phyloP scores from a whole-genome alignment of 2,797 vertebrate genomes.

The Chelon auratus region DNA sequence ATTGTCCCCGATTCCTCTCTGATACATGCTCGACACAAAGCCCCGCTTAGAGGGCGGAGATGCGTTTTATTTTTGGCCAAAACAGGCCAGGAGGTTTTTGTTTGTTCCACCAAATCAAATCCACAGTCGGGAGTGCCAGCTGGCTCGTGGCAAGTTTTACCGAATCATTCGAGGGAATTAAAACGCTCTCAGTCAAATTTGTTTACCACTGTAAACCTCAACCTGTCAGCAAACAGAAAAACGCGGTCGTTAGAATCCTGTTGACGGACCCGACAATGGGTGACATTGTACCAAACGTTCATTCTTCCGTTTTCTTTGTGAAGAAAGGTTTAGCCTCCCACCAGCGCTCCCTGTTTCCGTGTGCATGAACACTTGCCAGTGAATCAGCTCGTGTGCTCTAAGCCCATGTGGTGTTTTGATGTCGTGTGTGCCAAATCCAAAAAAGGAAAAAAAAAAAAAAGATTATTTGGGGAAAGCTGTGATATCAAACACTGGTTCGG shows the following conservation, averaged over 20 bases:
- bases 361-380: constrained; percentile 9
- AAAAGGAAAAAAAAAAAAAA: constrained; percentile 4
- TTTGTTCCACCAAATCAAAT: constrained; percentile 3
- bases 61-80: neutral
- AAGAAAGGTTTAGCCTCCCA: constrained; percentile 20
- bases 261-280: constrained; percentile 7
- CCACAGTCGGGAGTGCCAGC: neutral
- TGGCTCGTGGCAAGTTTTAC: neutral
- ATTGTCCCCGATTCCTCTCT: constrained; percentile 50
- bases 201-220: neutral
- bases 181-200: neutral
- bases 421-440: constrained; percentile 34
- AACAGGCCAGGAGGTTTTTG: constrained; percentile 18
- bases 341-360: constrained; percentile 5
- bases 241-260: constrained; percentile 4
- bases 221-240: constrained; percentile 5
- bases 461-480: constrained; percentile 18
- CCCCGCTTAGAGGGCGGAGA: neutral
- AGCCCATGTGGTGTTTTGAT: constrained; percentile 33
- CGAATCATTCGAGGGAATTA: neutral
- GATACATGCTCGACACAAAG: constrained; percentile 40
- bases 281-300: neutral
- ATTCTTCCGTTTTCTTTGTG: constrained; percentile 1
- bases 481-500: constrained; percentile 17
- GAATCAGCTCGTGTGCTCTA: constrained; percentile 14